A percentile compares a stretch with the other conserved stretches of the same genome.
Evolutionary conservation across 2,797 vertebrate genomes (phyloP).

Genomic region (Poecilia picta): DNA sequence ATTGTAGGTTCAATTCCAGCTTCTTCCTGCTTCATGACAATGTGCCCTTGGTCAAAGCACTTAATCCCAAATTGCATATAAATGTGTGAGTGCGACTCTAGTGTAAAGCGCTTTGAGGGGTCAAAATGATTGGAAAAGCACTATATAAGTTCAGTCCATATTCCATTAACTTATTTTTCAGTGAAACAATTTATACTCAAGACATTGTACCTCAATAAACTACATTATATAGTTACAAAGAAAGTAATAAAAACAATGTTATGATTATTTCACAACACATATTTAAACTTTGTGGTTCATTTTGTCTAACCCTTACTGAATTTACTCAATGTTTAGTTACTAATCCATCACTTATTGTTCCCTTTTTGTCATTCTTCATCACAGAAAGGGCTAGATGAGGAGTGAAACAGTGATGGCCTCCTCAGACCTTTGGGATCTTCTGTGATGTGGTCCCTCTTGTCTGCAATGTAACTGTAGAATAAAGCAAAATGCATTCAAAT

Average conservation of each 20-base stretch:
- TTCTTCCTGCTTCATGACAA: no score
- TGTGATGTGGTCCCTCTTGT: conserved; percentile 49
- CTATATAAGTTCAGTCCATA: no score
- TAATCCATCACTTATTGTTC: conserved; percentile 47
- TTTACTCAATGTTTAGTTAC: conserved; percentile 21
- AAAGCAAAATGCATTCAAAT: conserved; percentile 70
- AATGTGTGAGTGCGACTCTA: no score
- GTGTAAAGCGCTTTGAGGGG: no score
- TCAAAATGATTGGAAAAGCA: no score
- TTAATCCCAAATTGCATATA: no score
- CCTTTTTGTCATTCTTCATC: conserved; percentile 44
- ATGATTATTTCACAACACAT: neutral
- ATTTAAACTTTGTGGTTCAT: neutral
- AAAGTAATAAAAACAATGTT: neutral
- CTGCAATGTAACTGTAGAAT: conserved; percentile 72
- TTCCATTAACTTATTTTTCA: neutral
- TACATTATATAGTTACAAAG: neutral
- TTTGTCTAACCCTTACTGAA: conserved; percentile 14
- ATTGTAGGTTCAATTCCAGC: no score
- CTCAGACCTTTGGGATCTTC: conserved; percentile 49
- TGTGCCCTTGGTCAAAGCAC: no score
- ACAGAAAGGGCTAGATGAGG: conserved; percentile 82
- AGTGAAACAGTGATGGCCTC: conserved; percentile 66
- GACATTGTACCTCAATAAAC: neutral
- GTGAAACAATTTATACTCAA: neutral